phyloP scores from a whole-genome alignment of 2,888 invertebrate species.

The Aporophyla lueneburgensis region DNA sequence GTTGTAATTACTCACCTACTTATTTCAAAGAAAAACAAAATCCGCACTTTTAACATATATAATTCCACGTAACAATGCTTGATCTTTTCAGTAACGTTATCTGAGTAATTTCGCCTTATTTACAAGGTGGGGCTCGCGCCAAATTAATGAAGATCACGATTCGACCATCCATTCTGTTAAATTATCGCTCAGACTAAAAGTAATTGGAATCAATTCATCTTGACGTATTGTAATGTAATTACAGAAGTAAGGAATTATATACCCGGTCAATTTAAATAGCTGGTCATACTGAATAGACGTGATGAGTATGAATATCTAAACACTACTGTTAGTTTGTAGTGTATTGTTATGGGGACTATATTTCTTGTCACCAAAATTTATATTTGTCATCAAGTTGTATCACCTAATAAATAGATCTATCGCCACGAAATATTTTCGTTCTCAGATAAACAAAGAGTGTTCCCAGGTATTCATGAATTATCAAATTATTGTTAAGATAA shows the following conservation, averaged over 20 bases:
- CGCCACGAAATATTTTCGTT: no score
- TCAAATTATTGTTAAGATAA: no score
- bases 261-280: no score
- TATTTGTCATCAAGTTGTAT: no score
- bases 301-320: no score
- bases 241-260: neutral
- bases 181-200: conserved; percentile 31
- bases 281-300: no score
- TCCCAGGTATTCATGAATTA: no score
- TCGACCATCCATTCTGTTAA: conserved; percentile 26
- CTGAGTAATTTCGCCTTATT: conserved; percentile 20
- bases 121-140: conserved; percentile 1
- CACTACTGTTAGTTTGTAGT: no score
- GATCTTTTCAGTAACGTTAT: conserved; percentile 19
- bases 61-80: neutral
- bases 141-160: conserved; percentile 49
- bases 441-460: no score
- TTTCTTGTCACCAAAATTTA: no score
- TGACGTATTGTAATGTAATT: neutral
- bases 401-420: no score
- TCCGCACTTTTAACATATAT: neutral
- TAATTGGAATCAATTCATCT: conserved; percentile 47
- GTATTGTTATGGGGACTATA: no score
- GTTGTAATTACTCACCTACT: neutral
- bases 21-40: neutral